phyloP scores from a whole-genome alignment of 2,888 invertebrate genomes.

The Scaptomyza parva region DNA sequence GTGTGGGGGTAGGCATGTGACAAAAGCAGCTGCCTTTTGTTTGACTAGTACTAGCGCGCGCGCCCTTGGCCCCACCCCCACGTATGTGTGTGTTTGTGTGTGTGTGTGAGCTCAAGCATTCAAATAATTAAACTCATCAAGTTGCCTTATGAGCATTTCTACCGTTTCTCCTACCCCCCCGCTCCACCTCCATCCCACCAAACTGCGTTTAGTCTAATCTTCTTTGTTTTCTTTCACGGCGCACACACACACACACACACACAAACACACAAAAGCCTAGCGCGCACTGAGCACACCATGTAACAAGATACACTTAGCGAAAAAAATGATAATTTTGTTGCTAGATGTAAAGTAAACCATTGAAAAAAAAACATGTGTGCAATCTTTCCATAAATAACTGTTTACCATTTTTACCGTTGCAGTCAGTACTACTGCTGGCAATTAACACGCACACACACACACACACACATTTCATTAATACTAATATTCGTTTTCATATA shows the following conservation, averaged over 20 bases:
- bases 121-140: conserved; percentile 84
- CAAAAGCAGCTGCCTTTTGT: conserved; percentile 80
- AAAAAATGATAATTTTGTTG: too few relatives aligned
- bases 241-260: neutral
- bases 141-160: conserved; percentile 68
- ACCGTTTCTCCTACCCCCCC: neutral
- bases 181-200: conserved; percentile 4
- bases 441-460: too few relatives aligned
- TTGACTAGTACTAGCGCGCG: conserved; percentile 62
- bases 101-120: conserved; percentile 68
- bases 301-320: neutral
- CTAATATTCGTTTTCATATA: neutral
- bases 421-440: too few relatives aligned
- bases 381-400: too few relatives aligned
- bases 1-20: conserved; percentile 64
- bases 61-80: conserved; percentile 56
- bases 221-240: conserved; percentile 71
- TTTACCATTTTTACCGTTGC: too few relatives aligned
- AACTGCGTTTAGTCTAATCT: conserved; percentile 69
- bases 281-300: conserved; percentile 19
- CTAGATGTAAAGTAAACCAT: too few relatives aligned
- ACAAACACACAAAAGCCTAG: conserved; percentile 49
- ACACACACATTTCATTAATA: too few relatives aligned
- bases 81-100: conserved; percentile 27
- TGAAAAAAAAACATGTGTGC: too few relatives aligned